Conservation (phyloP, 2,888 invertebrate species). For the Nomada hirtipes region DNA sequence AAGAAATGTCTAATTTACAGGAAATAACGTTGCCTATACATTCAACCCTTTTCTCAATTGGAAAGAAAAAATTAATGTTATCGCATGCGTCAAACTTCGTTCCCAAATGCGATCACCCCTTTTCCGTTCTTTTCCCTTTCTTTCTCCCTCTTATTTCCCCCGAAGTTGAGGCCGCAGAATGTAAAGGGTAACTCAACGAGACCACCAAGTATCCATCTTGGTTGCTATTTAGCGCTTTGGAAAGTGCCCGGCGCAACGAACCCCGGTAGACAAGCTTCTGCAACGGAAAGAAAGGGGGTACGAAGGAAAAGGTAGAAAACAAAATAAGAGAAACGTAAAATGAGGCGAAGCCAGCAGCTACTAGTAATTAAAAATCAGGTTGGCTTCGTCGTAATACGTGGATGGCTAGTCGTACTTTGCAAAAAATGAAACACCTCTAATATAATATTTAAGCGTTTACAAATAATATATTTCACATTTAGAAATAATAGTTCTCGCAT, state of each 20-base stretch:
- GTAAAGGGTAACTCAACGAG: conserved; percentile 55
- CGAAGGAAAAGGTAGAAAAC: conserved; percentile 27
- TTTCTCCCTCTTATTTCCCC: conserved; percentile 49
- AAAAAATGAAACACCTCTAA: no score
- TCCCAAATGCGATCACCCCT: conserved; percentile 9
- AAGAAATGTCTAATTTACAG: neutral
- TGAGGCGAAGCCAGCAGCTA: conserved; percentile 1
- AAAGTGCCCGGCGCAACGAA: conserved; percentile 58
- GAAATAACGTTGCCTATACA: neutral
- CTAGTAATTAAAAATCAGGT: conserved; percentile 21
- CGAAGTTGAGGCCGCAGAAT: conserved; percentile 54
- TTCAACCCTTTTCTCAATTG: neutral
- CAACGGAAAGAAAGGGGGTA: conserved; percentile 31
- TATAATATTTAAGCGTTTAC: no score
- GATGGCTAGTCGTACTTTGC: neutral
- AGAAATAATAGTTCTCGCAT: no score
- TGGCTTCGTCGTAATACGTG: conserved; percentile 29
- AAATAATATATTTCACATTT: no score
- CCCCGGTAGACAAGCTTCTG: conserved; percentile 43
- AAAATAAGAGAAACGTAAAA: conserved; percentile 41
- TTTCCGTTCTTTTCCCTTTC: conserved; percentile 1
- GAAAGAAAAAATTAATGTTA: conserved; percentile 18
- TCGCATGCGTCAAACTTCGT: conserved; percentile 17
- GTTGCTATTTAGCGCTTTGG: conserved; percentile 69
- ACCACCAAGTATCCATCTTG: conserved; percentile 68